Evolutionary conservation across 2,113 vertebrate genomes (phyloP), one percentile per base, ranked within the genome.

Genomic region (Heloderma charlesbogerti): DNA sequence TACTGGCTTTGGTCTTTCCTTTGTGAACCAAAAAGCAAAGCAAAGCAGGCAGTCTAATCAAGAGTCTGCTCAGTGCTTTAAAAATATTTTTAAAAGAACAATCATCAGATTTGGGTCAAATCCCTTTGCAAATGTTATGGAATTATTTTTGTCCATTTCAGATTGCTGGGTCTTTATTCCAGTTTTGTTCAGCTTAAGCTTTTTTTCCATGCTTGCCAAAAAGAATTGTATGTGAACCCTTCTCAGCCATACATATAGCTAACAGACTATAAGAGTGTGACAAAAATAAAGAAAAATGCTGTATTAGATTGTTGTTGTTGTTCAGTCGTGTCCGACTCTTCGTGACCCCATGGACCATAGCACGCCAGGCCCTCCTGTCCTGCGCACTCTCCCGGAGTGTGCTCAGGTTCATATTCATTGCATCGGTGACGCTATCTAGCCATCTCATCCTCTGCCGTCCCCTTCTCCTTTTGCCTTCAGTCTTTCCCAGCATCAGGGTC

Each of bases 151-250:
- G 80, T 66, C 72, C 60, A 22, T 51, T 90, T 78, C 82, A 85
- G 31, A 78, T 85, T 57, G 69, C 25, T 82, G 79, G n/a, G 57
- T 71, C 43, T 54, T 78, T 67, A 67, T 78, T 79, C 77, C 57
- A 79, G 20, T 87, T 87, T 75, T 48, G 40, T 80, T 88, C 75
- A 80, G 40, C 43, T 85, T 90, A 77, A 85, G 8, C 67, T 71
- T 54, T 51, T n/a, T 66, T 45, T 37, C 60, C 43, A 31, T 43
- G 45, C 89, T 66, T 90, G 57, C 6, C 57, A 88, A 45, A 57
- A 88, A 20, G 43, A 82, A 82, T 81, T 89, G 20, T 66, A 84
- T 67, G 13, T 51, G 31, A 51, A 67, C 34, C 16, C 60, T 67
- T 80, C 43, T 80, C 45, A 54, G 57, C 43, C 57, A 78, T 51